Base-by-base conservation (phyloP, 2,888 invertebrate species). In the Aquatica leii region DNA sequence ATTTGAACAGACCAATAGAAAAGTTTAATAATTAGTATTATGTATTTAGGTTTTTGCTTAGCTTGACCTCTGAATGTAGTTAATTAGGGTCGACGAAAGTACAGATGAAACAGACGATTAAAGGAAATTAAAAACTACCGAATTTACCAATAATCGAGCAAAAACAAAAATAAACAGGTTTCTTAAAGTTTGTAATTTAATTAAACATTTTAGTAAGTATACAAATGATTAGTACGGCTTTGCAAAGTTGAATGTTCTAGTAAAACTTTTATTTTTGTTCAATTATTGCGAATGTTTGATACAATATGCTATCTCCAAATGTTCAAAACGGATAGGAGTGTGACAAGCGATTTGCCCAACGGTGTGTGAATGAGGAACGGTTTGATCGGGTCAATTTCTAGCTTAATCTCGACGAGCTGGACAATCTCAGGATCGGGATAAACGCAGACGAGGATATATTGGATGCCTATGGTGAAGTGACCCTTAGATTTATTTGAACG, bases 291-390 rank as follows among this genome's bases (percentile, higher is more conserved):
- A 71, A 71, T 68, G 69, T 66, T 46, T 70, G 71, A 69, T 73
- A 69, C 73, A 69, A 71, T 71, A 71, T 71, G 73, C 73, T 73
- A 71, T 65, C 64, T 59, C 55, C 59, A 59, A 62, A 60, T 65
- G 60, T 57, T 57, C 58, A 65, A 54, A 65, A 65, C 62, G 65
- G 62, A 62, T 59, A 49, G 62, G 59, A 65, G 62, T 65, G 76
- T 77, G 77, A 77, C 77, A 77, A 76, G 75, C 77, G 78, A 80
- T 81, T 80, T 80, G 80, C 73, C 70, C 75, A 81, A 75, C 79
- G 79, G 78, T 69, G 79, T 80, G 80, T 80, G 79, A 81, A 80
- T 81, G 81, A 81, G 77, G 76, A 77, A 81, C 80, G 78, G 78
- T 74, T 74, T 78, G 78, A 80, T 78, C 78, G 78, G 79, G 79